Conservation (phyloP, 2,888 invertebrate genomes). For the Dynastes hyllus region DNA sequence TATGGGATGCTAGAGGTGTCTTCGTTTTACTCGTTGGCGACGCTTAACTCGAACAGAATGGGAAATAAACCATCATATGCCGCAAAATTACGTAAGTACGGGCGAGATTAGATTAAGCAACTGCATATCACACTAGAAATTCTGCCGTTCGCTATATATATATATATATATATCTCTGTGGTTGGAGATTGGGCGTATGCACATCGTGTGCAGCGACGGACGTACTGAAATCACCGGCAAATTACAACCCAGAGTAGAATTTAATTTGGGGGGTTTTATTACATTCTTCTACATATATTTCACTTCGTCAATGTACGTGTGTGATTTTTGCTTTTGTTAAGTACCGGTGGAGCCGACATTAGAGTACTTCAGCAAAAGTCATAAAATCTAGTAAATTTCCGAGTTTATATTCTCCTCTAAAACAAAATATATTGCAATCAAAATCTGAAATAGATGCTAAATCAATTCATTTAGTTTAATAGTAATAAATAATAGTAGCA, state of each 20-base stretch:
- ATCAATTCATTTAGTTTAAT: too few species aligned
- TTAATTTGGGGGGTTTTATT: slow-evolving; percentile 12
- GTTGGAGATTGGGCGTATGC: not conserved
- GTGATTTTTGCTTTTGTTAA: not conserved
- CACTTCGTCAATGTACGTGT: too few species aligned
- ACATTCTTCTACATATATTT: not conserved
- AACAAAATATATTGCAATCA: too few species aligned
- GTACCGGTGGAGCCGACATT: not conserved
- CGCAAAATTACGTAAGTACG: slow-evolving; percentile 24
- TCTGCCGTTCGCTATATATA: slow-evolving; percentile 1
- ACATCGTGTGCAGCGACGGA: not conserved
- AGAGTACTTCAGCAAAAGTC: too few species aligned
- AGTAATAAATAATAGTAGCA: too few species aligned
- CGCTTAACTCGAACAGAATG: slow-evolving; percentile 23
- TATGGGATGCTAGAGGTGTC: slow-evolving; percentile 19
- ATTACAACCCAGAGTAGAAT: not conserved
- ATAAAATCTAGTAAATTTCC: too few species aligned
- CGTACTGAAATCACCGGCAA: slow-evolving; percentile 6
- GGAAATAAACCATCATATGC: slow-evolving; percentile 24
- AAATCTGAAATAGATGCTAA: too few species aligned
- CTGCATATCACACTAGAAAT: slow-evolving; percentile 17
- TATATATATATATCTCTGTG: not conserved
- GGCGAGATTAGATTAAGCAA: slow-evolving; percentile 20
- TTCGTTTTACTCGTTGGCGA: slow-evolving; percentile 15
- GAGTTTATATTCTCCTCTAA: too few species aligned